Conservation (phyloP, 2,888 invertebrate species). For the Sarcophaga subvicina region DNA sequence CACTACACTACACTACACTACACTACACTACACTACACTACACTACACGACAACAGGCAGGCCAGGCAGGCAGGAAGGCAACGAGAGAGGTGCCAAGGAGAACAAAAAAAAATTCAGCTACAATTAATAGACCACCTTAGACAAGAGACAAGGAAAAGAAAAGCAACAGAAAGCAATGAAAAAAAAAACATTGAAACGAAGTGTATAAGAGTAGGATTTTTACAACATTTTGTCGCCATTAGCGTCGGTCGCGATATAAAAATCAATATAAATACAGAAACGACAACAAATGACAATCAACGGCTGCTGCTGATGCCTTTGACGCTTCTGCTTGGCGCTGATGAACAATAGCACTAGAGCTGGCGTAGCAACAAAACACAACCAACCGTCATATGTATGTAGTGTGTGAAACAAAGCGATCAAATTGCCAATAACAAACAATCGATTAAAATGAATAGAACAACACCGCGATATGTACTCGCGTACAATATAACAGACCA, state of each 20-base stretch:
- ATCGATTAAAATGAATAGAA: slow-evolving; percentile 66
- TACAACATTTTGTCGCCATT: slow-evolving; percentile 81
- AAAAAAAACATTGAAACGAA: slow-evolving; percentile 20
- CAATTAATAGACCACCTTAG: slow-evolving; percentile 67
- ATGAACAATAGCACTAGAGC: background rate
- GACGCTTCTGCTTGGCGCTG: background rate
- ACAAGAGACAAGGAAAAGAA: slow-evolving; percentile 26
- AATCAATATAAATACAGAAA: slow-evolving; percentile 65
- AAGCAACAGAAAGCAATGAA: slow-evolving; percentile 9
- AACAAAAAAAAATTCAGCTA: slow-evolving; percentile 32
- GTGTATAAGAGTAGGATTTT: slow-evolving; percentile 70
- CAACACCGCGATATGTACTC: slow-evolving; percentile 13
- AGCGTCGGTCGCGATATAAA: slow-evolving; percentile 74
- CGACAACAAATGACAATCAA: slow-evolving; percentile 65
- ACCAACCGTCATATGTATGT: slow-evolving; percentile 56
- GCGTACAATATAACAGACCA: slow-evolving; percentile 5
- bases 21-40: slow-evolving; percentile 44
- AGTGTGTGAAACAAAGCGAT: slow-evolving; percentile 69
- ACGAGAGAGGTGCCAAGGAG: slow-evolving; percentile 20
- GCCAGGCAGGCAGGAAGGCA: slow-evolving; percentile 32
- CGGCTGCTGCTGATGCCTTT: background rate
- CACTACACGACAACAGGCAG: slow-evolving; percentile 38
- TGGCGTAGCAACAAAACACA: slow-evolving; percentile 4
- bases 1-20: slow-evolving; percentile 47
- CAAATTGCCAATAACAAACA: slow-evolving; percentile 69